Conservation (phyloP, 1,140 invertebrate species). For the Coptotermes formosanus region DNA sequence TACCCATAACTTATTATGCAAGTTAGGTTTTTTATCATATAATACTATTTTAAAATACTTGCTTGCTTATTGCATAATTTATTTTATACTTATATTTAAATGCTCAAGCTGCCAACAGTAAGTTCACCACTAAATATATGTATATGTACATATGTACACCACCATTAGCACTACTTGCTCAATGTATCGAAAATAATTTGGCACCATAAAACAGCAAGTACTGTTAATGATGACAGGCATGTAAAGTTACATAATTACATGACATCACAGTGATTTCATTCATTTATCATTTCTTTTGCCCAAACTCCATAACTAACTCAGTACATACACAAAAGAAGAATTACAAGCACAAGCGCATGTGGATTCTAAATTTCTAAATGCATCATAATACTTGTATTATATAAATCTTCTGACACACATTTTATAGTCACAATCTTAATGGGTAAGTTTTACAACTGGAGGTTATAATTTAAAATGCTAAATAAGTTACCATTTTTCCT, state of each 20-base stretch:
- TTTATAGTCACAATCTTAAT: no score
- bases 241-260: neutral
- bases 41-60: conserved; percentile 3
- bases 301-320: neutral
- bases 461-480: neutral
- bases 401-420: neutral
- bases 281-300: neutral
- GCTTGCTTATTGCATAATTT: neutral
- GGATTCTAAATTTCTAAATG: neutral
- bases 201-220: neutral
- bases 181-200: conserved; percentile 1
- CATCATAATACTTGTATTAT: neutral
- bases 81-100: neutral
- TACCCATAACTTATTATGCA: neutral
- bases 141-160: neutral
- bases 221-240: neutral
- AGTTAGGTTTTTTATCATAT: neutral
- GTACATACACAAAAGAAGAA: neutral
- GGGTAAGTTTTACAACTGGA: neutral
- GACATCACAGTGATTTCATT: neutral
- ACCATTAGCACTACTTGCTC: conserved; percentile 6
- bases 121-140: neutral
- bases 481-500: neutral
- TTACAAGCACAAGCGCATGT: neutral
- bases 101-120: neutral